Evolutionary conservation across 2,888 invertebrate species (phyloP).

Genomic region (Altica lythri): DNA sequence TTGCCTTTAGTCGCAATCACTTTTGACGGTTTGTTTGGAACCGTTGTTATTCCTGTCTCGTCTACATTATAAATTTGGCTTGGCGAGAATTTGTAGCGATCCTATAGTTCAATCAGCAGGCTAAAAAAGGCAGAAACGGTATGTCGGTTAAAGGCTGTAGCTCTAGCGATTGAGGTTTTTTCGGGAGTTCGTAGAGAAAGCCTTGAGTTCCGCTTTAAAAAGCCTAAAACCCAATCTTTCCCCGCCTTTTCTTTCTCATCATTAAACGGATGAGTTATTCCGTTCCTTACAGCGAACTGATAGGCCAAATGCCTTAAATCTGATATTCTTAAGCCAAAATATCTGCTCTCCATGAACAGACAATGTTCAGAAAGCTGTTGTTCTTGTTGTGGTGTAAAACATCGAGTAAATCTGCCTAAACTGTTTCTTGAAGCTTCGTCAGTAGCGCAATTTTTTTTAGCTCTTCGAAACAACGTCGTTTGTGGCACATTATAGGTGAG

Average conservation of each 20-base stretch:
- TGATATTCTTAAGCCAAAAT: background rate
- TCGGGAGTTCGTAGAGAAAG: background rate
- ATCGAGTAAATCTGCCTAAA: background rate
- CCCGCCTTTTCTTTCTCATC: too few species aligned
- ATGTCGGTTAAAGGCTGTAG: background rate
- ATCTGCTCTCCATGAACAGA: too few species aligned
- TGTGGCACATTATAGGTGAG: background rate
- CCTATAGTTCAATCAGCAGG: too few species aligned
- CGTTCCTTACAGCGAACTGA: background rate
- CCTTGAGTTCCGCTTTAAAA: background rate
- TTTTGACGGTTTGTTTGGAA: background rate
- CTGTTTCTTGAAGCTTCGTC: background rate
- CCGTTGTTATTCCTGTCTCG: too few species aligned
- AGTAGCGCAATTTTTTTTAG: background rate
- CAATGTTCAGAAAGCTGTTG: background rate
- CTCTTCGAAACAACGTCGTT: slow-evolving; percentile 21
- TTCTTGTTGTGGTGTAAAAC: background rate
- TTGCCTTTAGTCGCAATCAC: background rate
- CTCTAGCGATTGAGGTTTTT: background rate
- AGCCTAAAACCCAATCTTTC: background rate
- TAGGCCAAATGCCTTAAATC: too few species aligned
- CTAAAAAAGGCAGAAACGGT: too few species aligned
- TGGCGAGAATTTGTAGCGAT: too few species aligned
- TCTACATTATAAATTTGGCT: too few species aligned
- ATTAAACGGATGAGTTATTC: background rate